Percentiles rank a stretch among this genome's conserved stretches.
phyloP scores from a whole-genome alignment of 2,113 vertebrate species.

The Tautogolabrus adspersus region DNA sequence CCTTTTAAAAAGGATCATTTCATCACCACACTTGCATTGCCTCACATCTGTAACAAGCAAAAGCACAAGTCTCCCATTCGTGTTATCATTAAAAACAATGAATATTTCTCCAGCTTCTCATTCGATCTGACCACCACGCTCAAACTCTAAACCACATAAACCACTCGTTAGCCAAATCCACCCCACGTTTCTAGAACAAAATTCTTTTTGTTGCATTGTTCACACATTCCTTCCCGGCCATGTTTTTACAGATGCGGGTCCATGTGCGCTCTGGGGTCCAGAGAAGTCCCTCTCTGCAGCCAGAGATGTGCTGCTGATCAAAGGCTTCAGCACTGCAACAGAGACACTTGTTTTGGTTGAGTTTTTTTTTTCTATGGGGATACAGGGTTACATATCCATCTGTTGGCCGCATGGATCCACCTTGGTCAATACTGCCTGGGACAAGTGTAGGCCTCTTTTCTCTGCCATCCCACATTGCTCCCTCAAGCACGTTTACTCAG shows the following conservation, averaged over 20 bases:
- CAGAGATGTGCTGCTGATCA: conserved; percentile 92
- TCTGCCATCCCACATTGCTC: conserved; percentile 67
- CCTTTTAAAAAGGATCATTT: conserved; percentile 22
- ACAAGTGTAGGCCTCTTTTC: conserved; percentile 77
- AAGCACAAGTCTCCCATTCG: conserved; percentile 48
- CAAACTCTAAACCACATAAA: conserved; percentile 74
- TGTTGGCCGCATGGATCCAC: conserved; percentile 90
- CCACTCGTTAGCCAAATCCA: conserved; percentile 64
- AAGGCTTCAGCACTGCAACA: conserved; percentile 89
- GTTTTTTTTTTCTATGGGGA: conserved; percentile 78
- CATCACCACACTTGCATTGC: conserved; percentile 31
- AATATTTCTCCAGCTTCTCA: conserved; percentile 71
- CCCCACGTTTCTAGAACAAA: conserved; percentile 75
- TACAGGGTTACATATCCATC: conserved; percentile 92
- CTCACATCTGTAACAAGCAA: conserved; percentile 49
- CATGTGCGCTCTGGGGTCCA: conserved; percentile 87
- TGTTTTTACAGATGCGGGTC: conserved; percentile 99
- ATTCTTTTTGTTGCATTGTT: conserved; percentile 86
- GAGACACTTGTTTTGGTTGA: conserved; percentile 90
- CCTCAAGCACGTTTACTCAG: conserved; percentile 82
- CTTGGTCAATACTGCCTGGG: conserved; percentile 82
- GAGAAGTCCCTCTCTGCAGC: conserved; percentile 85
- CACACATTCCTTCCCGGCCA: conserved; percentile 87
- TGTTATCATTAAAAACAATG: conserved; percentile 78
- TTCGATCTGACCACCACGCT: conserved; percentile 72